Evolutionary conservation across 53 echinoderm and acorn worm genomes (phyloP).

Genomic region (Echinarachnius parma): DNA sequence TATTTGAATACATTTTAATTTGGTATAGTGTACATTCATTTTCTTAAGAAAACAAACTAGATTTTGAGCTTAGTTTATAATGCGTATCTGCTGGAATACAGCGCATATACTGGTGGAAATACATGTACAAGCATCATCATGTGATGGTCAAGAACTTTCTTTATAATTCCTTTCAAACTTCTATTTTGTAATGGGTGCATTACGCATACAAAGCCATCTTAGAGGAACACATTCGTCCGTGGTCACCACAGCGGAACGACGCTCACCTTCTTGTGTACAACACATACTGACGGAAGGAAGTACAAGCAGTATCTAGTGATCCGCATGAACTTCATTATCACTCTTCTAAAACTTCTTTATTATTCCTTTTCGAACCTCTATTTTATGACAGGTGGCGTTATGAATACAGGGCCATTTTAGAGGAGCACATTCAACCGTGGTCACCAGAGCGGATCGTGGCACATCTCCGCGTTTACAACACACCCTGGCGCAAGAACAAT

Average conservation of each 20-base stretch:
- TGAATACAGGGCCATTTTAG: conserved; percentile 71
- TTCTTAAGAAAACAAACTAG: too few species aligned
- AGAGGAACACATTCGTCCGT: conserved; percentile 85
- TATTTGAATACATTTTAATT: too few species aligned
- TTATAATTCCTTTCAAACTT: too few species aligned
- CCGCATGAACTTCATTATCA: too few species aligned
- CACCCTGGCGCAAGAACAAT: conserved; percentile 52
- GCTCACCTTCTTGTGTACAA: conserved; percentile 64
- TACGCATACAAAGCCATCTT: conserved; percentile 78
- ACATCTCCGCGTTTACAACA: conserved; percentile 66
- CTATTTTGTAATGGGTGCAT: too few species aligned
- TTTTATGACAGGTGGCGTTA: conserved; percentile 98
- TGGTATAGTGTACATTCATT: too few species aligned
- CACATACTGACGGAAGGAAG: conserved; percentile 55
- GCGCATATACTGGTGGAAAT: conserved; percentile 42
- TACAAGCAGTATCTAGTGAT: too few species aligned
- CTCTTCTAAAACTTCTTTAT: too few species aligned
- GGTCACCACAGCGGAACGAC: conserved; percentile 65
- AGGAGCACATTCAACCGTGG: conserved; percentile 85
- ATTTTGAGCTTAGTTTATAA: too few species aligned
- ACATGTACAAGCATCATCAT: conserved; percentile 79
- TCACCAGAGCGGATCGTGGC: conserved; percentile 54
- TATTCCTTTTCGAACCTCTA: too few species aligned
- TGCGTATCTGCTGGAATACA: conserved; percentile 64
- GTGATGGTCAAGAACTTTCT: too few species aligned